These are phyloP conservation scores for Agrotis clavis DNA, from an alignment of 2,888 invertebrate species.

Conservation along the genomic window DNA sequence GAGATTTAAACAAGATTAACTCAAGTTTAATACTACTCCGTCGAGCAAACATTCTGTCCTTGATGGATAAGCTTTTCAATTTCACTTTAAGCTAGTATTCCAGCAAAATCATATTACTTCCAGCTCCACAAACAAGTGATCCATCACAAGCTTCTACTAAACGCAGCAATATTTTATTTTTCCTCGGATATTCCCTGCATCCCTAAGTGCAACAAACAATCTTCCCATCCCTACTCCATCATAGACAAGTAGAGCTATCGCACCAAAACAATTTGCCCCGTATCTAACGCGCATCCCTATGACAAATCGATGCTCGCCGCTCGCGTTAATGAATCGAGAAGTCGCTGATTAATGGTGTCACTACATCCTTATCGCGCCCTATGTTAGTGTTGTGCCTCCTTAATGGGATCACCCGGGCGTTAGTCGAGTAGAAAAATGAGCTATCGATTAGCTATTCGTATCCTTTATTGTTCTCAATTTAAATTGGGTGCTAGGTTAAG, in stretches of 20 bases:
- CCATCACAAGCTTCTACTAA: conserved; percentile 24
- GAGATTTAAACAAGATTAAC: neutral
- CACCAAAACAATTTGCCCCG: conserved; percentile 63
- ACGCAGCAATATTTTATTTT: conserved; percentile 55
- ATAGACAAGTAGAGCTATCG: conserved; percentile 62
- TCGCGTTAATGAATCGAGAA: conserved; percentile 86
- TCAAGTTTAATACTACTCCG: neutral
- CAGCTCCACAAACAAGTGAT: conserved; percentile 39
- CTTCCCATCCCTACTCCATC: conserved; percentile 49
- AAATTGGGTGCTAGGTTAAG: conserved; percentile 61
- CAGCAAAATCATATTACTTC: conserved; percentile 13
- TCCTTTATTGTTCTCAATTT: conserved; percentile 62
- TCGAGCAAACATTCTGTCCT: neutral
- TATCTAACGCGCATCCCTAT: conserved; percentile 78
- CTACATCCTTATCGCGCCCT: conserved; percentile 80
- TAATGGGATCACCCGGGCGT: conserved; percentile 85
- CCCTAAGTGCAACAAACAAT: conserved; percentile 50
- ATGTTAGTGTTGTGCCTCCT: conserved; percentile 81
- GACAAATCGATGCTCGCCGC: conserved; percentile 85
- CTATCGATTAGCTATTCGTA: conserved; percentile 60
- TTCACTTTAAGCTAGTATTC: neutral
- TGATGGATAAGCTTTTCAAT: conserved; percentile 14
- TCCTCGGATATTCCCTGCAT: conserved; percentile 43
- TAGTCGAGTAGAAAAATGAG: conserved; percentile 68
- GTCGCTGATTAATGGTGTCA: conserved; percentile 87